Evolutionary conservation across 2,888 invertebrate species (phyloP).

Genomic region (Aphodius sticticus): DNA sequence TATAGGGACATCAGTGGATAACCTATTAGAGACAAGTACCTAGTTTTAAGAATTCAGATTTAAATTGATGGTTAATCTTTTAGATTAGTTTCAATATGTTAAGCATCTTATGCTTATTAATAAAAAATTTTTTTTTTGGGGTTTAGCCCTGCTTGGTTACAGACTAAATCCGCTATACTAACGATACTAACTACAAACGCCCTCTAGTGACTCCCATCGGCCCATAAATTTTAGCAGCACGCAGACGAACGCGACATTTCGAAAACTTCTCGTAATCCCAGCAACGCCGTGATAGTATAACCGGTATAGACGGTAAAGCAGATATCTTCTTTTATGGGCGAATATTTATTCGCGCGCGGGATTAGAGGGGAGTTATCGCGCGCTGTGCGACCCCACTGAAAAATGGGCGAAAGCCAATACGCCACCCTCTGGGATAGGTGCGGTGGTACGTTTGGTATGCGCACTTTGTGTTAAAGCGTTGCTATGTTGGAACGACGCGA

Average conservation of each 20-base stretch:
- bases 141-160: too few relatives aligned
- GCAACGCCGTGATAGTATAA: not conserved
- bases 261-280: not conserved
- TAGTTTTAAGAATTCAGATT: too few relatives aligned
- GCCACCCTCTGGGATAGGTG: not conserved
- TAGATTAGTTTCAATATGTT: too few relatives aligned
- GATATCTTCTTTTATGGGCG: slow-evolving; percentile 54
- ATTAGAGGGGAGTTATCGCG: slow-evolving; percentile 46
- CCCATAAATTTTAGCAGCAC: not conserved
- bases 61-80: too few relatives aligned
- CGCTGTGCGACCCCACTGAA: not conserved
- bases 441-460: not conserved
- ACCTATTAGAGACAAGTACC: too few relatives aligned
- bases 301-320: slow-evolving; percentile 48
- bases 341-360: slow-evolving; percentile 55
- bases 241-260: not conserved
- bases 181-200: too few relatives aligned
- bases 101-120: too few relatives aligned
- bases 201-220: too few relatives aligned
- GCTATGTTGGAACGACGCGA: not conserved
- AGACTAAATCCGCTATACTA: too few relatives aligned
- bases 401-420: not conserved
- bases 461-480: not conserved
- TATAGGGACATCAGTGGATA: too few relatives aligned
- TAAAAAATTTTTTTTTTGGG: too few relatives aligned